Percentiles rank a stretch among this genome's conserved stretches.
Evolutionary conservation across 2,888 invertebrate species (phyloP).

Genomic region (Eupithecia insigniata): DNA sequence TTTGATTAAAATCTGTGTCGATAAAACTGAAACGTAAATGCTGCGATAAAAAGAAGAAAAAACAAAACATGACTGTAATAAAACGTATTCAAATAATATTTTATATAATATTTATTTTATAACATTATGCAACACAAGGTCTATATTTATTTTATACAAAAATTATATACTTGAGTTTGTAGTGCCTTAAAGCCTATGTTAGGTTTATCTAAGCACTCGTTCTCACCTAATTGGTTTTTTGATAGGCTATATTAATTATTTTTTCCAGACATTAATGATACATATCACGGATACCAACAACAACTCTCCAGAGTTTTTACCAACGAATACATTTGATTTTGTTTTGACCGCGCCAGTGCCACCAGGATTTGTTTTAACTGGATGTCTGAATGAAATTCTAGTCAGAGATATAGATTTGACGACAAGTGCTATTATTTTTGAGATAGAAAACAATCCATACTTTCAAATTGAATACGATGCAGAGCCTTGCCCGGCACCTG

Average conservation of each 20-base stretch:
- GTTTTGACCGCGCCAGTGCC: conserved; percentile 78
- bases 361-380: conserved; percentile 71
- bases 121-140: not conserved
- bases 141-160: no score
- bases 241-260: not conserved
- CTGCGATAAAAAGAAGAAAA: not conserved
- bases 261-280: conserved; percentile 69
- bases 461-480: conserved; percentile 68
- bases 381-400: conserved; percentile 69
- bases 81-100: no score
- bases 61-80: not conserved
- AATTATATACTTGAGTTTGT: no score
- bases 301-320: conserved; percentile 70
- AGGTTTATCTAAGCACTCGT: no score
- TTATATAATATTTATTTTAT: not conserved
- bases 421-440: conserved; percentile 69
- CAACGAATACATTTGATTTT: conserved; percentile 61
- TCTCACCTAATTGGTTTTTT: no score
- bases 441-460: conserved; percentile 65
- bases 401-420: conserved; percentile 83
- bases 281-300: conserved; percentile 80
- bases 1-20: conserved; percentile 3
- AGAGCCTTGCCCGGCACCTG: conserved; percentile 43
- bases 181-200: no score
- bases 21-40: not conserved